Evolutionary conservation across 2,113 vertebrate species (phyloP).

Genomic region (Melanocharis versteri): DNA sequence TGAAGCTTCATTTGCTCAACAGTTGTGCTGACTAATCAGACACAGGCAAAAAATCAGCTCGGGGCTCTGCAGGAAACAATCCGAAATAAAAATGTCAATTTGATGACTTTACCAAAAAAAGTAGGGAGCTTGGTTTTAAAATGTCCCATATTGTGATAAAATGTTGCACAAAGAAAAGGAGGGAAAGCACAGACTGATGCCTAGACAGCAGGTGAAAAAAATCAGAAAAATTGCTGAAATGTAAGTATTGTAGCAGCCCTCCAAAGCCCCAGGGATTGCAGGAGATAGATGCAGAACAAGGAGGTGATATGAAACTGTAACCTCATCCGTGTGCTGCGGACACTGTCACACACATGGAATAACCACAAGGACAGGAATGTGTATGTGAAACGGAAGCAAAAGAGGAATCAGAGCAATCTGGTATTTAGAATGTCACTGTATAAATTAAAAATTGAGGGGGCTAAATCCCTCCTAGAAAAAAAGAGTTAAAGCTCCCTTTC

Average conservation of each 20-base stretch:
- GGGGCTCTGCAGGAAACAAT: background rate
- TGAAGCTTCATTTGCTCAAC: background rate
- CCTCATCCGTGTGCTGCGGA: background rate
- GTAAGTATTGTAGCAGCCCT: background rate
- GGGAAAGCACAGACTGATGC: fast-evolving
- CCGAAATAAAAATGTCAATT: background rate
- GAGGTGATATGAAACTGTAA: background rate
- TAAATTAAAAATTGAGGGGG: background rate
- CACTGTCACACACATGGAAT: background rate
- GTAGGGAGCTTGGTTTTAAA: background rate
- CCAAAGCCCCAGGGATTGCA: background rate
- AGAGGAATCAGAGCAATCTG: background rate
- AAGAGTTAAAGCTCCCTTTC: background rate
- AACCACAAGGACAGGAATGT: background rate
- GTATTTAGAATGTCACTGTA: background rate
- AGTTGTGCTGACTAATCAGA: background rate
- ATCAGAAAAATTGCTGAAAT: background rate
- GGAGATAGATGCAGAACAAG: fast-evolving
- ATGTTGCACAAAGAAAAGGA: background rate
- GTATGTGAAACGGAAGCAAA: fast-evolving
- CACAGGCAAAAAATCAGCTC: background rate
- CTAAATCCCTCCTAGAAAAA: background rate
- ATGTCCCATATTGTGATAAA: background rate
- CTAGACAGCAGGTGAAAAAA: background rate
- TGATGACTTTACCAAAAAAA: background rate